Evolutionary conservation across 1,140 invertebrate species (phyloP).

Genomic region (Drosophila guanche): DNA sequence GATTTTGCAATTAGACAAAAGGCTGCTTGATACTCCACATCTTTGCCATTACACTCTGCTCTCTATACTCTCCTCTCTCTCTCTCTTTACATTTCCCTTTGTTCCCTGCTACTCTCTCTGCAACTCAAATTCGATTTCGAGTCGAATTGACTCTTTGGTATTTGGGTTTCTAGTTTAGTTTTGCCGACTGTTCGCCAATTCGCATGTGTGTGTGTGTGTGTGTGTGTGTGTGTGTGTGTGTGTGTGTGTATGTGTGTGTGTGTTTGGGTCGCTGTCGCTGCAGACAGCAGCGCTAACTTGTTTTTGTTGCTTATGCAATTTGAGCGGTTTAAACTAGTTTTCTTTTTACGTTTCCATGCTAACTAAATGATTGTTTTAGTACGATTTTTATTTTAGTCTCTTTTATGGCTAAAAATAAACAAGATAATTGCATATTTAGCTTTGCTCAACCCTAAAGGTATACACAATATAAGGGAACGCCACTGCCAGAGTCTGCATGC

Average conservation of each 20-base stretch:
- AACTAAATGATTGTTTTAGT: conserved; percentile 33
- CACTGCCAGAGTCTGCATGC: no score
- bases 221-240: not conserved
- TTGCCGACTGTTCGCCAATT: not conserved
- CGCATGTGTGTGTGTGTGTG: not conserved
- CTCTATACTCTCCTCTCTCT: no score
- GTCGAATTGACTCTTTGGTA: conserved; percentile 56
- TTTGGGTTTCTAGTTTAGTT: conserved; percentile 71
- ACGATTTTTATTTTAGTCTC: conserved; percentile 33
- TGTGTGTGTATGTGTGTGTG: not conserved
- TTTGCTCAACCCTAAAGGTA: no score
- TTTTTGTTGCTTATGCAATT: conserved; percentile 57
- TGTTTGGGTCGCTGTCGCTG: conserved; percentile 2
- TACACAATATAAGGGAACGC: no score
- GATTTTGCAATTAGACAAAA: conserved; percentile 46
- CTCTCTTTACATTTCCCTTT: not conserved
- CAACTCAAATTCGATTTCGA: not conserved
- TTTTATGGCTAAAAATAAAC: conserved; percentile 68
- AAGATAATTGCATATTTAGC: conserved; percentile 61
- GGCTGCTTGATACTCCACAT: conserved; percentile 32
- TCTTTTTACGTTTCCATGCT: conserved; percentile 36
- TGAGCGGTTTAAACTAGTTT: conserved; percentile 26
- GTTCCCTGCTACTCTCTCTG: no score
- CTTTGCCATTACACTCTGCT: conserved; percentile 4
- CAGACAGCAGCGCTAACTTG: conserved; percentile 35